Base-by-base conservation (phyloP, 1,140 invertebrate species). In the Eueides isabella region DNA sequence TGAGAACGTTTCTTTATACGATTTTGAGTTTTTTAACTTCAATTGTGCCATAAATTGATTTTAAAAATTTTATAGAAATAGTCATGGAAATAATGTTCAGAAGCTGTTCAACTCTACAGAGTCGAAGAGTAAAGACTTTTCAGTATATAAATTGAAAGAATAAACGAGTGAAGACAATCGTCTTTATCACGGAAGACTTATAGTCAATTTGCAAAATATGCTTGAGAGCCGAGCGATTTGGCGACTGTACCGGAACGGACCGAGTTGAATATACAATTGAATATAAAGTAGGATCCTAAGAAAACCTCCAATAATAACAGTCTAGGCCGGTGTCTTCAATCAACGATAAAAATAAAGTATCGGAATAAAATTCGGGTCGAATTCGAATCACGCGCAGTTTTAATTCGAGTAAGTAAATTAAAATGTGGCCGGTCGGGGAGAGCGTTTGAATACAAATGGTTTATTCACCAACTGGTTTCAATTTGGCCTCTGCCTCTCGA, bases 401-500 rank as follows among this genome's bases (percentile, higher is more conserved):
- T 92, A 92, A 92, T 92, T 90, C 87, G 79, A 84, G 84, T 91
- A 91, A 92, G 91, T 92, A 92, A 92, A 92, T 92, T 92, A 92
- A 92, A 91, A 90, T 89, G 89, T 82, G 91, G 91, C 91, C 75
- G 83, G 81, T 79, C 78, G 76, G 76, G 55, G 55, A 61, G 74
- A 71, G 78, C 76, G 84, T 90, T 88, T 91, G 91, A 92, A 92
- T 92, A 92, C 91, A 92, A 92, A 92, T 91, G 88, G 83, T 91
- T 85, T 89, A 85, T 87, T 84, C 82, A 72, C 78, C 74, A 81
- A 80, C 79, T 82, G 74, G 85, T 91, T 90, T 89, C 88, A 89
- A 90, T 91, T 90, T 83, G 65, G 35, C 72, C 71, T 70, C 72
- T 61, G 68, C 61, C 75, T 78, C 80, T 78, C 72, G 48, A 76